phyloP scores from a whole-genome alignment of 2,888 invertebrate genomes.

The Pollenia labialis region DNA sequence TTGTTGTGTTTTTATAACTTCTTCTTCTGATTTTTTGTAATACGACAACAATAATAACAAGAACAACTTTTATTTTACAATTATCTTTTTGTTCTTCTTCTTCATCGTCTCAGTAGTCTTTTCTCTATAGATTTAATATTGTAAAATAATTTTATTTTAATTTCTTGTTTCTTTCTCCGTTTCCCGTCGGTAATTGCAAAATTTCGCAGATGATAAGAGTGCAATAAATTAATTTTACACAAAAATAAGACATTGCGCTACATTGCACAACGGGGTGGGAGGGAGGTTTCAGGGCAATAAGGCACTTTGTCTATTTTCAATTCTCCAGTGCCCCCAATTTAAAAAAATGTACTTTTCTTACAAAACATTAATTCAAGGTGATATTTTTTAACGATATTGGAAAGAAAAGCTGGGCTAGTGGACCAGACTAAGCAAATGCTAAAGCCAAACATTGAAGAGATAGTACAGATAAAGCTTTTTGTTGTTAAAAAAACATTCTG shows the following conservation, averaged over 20 bases:
- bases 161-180: constrained; percentile 30
- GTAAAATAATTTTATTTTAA: constrained; percentile 42
- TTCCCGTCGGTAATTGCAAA: constrained; percentile 69
- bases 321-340: too few relatives aligned
- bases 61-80: constrained; percentile 65
- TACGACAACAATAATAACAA: constrained; percentile 40
- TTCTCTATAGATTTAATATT: constrained; percentile 36
- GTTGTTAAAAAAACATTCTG: too few relatives aligned
- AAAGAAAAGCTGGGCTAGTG: too few relatives aligned
- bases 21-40: constrained; percentile 21
- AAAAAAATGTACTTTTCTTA: too few relatives aligned
- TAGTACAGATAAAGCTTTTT: too few relatives aligned
- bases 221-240: not conserved
- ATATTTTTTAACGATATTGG: too few relatives aligned
- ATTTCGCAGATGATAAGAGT: constrained; percentile 11
- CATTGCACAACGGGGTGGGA: not conserved
- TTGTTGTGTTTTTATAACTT: constrained; percentile 27
- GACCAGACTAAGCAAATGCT: too few relatives aligned
- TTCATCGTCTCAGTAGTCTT: constrained; percentile 23
- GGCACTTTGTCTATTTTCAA: too few relatives aligned
- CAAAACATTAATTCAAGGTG: too few relatives aligned
- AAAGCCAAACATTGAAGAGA: not conserved
- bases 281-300: not conserved
- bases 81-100: constrained; percentile 50
- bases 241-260: constrained; percentile 9